Conservation (phyloP, 2,113 vertebrate species). For the Cavia aperea region DNA sequence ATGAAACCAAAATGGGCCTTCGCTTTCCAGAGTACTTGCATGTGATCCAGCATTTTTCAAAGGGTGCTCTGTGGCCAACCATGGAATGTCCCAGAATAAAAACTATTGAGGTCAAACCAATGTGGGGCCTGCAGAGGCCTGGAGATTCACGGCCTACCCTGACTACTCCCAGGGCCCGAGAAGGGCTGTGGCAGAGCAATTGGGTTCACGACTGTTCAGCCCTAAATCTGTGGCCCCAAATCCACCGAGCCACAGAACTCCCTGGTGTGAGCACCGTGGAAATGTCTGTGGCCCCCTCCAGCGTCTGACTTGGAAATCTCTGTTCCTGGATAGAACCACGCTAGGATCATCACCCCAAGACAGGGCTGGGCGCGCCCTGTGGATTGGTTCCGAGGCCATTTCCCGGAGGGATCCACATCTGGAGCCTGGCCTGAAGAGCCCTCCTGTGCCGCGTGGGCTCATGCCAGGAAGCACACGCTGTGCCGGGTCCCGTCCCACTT, state of each 20-base stretch:
- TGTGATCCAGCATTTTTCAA: not conserved
- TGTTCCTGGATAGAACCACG: not conserved
- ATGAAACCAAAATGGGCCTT: not conserved
- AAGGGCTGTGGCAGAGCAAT: not conserved
- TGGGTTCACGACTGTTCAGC: not conserved
- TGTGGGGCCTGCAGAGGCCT: not conserved
- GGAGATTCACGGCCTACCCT: not conserved
- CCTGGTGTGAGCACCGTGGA: not conserved
- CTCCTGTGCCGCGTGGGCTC: fast-evolving
- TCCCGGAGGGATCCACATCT: not conserved
- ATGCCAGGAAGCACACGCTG: not conserved
- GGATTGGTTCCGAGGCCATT: not conserved
- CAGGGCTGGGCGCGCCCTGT: not conserved
- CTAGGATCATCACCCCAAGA: not conserved
- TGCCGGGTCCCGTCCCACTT: not conserved
- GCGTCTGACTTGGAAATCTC: constrained; percentile 7
- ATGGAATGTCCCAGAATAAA: not conserved
- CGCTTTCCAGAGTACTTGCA: constrained; percentile 27
- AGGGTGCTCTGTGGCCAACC: not conserved
- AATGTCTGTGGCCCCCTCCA: not conserved
- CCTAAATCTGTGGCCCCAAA: not conserved
- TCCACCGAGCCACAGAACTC: not conserved
- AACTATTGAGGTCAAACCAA: not conserved
- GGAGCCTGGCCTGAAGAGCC: not conserved
- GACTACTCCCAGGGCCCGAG: not conserved